phyloP scores from a whole-genome alignment of 2,113 vertebrate species.

The Taurulus bubalis region DNA sequence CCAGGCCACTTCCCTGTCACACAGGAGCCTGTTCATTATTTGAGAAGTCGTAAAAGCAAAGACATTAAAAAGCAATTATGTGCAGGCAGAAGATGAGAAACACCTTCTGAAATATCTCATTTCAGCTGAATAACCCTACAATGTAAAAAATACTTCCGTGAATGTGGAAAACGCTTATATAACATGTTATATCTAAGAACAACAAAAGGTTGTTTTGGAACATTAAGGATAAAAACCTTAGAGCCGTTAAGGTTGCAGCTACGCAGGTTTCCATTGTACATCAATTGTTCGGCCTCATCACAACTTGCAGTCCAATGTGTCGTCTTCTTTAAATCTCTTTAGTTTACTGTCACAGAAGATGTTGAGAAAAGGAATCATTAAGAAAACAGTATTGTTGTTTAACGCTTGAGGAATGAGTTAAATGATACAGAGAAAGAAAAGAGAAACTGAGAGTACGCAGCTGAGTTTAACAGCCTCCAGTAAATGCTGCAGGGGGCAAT shows the following conservation, averaged over 20 bases:
- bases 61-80: slow-evolving; percentile 68
- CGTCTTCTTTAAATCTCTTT: background rate
- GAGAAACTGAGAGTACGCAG: background rate
- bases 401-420: background rate
- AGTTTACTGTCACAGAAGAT: background rate
- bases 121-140: background rate
- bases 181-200: background rate
- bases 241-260: background rate
- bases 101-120: slow-evolving; percentile 20
- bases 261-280: background rate
- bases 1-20: slow-evolving; percentile 14
- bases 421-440: background rate
- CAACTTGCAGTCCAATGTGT: background rate
- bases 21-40: slow-evolving; percentile 46
- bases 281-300: background rate
- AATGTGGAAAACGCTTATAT: background rate
- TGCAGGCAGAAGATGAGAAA: slow-evolving; percentile 12
- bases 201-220: background rate
- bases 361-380: background rate
- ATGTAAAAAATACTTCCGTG: background rate
- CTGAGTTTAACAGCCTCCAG: background rate
- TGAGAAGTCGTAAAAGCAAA: slow-evolving; percentile 52
- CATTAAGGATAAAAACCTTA: background rate
- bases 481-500: background rate
- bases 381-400: background rate